Conservation (phyloP, 2,888 invertebrate species). For the Nomada lathburiana region DNA sequence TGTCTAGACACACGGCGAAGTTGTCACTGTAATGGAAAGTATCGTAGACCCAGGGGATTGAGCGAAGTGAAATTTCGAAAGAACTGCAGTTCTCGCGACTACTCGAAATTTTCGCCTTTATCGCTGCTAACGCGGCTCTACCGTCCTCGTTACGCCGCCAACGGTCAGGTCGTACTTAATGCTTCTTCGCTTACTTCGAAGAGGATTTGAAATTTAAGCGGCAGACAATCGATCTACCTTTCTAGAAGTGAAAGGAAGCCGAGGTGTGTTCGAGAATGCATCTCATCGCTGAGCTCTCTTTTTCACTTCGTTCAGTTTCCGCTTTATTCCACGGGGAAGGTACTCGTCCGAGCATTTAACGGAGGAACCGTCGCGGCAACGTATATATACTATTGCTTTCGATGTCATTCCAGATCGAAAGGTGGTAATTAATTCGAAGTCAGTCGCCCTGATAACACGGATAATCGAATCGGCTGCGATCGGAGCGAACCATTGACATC, state of each 20-base stretch:
- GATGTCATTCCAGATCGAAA: neutral
- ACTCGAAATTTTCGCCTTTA: conserved; percentile 20
- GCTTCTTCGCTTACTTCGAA: conserved; percentile 6
- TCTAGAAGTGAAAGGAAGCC: neutral
- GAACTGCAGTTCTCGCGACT: neutral
- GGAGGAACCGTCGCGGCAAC: neutral
- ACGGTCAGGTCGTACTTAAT: conserved; percentile 13
- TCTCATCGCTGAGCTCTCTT: neutral
- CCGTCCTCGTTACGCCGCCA: conserved; percentile 24
- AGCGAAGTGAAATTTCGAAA: neutral
- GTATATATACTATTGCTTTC: neutral
- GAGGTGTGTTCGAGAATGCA: conserved; percentile 21
- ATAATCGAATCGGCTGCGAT: conserved; percentile 61
- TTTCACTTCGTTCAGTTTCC: neutral
- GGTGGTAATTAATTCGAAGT: conserved; percentile 56
- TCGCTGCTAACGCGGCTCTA: neutral
- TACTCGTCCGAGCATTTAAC: neutral
- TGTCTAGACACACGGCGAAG: conserved; percentile 19
- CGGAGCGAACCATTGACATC: conserved; percentile 5
- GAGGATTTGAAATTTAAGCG: conserved; percentile 45
- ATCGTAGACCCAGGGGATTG: neutral
- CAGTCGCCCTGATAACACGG: conserved; percentile 37
- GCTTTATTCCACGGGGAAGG: neutral
- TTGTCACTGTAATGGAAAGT: conserved; percentile 16
- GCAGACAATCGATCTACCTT: conserved; percentile 38